Evolutionary conservation across 2,113 vertebrate species (phyloP), one percentile per base, ranked within the genome.

Genomic region (Amblyornis subalaris): DNA sequence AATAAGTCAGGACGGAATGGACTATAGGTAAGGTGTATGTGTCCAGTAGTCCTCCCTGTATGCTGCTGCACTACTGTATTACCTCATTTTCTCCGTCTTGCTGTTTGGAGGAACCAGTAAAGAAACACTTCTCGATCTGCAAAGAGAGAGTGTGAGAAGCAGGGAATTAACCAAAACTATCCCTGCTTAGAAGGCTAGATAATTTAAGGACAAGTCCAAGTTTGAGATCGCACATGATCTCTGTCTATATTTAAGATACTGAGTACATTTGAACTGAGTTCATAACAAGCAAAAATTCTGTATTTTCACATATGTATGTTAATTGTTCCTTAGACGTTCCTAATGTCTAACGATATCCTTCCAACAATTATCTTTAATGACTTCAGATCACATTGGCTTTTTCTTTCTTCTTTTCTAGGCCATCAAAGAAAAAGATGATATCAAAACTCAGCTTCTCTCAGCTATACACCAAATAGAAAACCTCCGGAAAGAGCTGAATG

Each of bases 391-490:
- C 29, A 36, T 9, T 81, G 47, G 31, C 23, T 73, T 91, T 84
- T 31, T 51, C 93, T 48, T 93, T 89, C 16, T 74, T 87, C 42
- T 64, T 82, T 91, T 19, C 64, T 97, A 99, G 99, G 96, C 95
- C 60, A 78, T 97, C 35, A 98, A 98, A 97, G 98, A 99, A 96
- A 99, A 97, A 70, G 98, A 99, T 85, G 97, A 97, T 60, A 85
- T 98, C 64, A 98, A 98, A 95, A 97, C 77, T 90, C 98, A 99
- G 82, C 96, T 99, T 84, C 98, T 98, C 57, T 95, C 95, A 88
- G 97, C 99, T 31, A 86, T 98, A 86, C 98, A 98, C 92, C 98
- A 99, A 90, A 96, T 97, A 28, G 99, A 99, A 95, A 98, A 79
- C 12, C 97, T 98, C 85, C 97, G 92, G 53, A 98, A 98, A 94